Conservation (phyloP, 2,797 vertebrate genomes). For the Pseudocheirus occidentalis region DNA sequence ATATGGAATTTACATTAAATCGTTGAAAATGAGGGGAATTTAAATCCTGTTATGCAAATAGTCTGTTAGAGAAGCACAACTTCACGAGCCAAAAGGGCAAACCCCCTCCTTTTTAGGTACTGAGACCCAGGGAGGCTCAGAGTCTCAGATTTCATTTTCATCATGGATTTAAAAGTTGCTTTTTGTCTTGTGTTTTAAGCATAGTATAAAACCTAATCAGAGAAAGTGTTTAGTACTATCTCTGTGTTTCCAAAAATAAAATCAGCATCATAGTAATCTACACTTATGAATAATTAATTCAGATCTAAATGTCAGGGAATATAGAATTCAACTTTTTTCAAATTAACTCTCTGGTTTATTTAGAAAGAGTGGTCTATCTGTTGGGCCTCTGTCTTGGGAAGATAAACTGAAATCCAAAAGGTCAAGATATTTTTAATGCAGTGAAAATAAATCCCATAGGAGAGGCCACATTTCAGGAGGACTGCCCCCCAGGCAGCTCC, state of each 20-base stretch:
- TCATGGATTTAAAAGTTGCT: neutral
- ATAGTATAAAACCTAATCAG: neutral
- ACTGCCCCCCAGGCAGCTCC: neutral
- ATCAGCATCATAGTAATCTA: neutral
- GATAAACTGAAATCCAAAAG: conserved; percentile 40
- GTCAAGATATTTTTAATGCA: neutral
- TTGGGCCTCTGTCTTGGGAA: conserved; percentile 33
- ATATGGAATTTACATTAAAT: neutral
- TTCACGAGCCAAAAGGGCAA: neutral
- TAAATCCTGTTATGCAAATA: neutral
- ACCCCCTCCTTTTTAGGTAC: neutral
- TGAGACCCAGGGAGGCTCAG: neutral
- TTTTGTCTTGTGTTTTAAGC: neutral
- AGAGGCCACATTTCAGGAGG: conserved; percentile 18
- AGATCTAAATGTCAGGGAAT: neutral
- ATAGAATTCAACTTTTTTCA: conserved; percentile 43
- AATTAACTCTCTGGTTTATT: conserved; percentile 52
- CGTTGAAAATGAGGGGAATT: neutral
- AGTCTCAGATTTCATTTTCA: neutral
- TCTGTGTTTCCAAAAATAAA: neutral
- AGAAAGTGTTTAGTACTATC: neutral
- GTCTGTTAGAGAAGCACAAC: neutral
- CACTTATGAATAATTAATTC: conserved; percentile 7
- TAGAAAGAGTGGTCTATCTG: conserved; percentile 49
- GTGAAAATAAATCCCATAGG: conserved; percentile 27